These are phyloP conservation scores for Synchiropus splendidus DNA, from an alignment of 2,113 vertebrate species.

Conservation along the genomic window DNA sequence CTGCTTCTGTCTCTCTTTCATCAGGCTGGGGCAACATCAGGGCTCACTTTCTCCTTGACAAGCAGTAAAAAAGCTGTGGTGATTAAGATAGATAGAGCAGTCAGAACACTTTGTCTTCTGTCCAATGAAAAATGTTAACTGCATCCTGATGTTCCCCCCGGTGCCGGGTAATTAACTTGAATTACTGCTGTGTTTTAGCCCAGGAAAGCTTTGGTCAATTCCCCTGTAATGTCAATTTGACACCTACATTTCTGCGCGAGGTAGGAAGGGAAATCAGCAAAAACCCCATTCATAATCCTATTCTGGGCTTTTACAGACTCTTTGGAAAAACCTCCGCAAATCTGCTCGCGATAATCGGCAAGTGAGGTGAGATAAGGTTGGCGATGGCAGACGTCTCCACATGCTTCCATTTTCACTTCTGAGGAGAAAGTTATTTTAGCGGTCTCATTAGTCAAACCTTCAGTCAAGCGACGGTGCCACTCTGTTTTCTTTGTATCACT, in stretches of 20 bases:
- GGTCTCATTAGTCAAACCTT: slow-evolving; percentile 51
- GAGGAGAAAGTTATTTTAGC: slow-evolving; percentile 34
- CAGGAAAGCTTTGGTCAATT: background rate
- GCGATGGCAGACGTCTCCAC: slow-evolving; percentile 33
- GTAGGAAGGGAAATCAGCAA: too few species aligned
- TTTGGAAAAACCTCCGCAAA: too few species aligned
- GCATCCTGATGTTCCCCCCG: slow-evolving; percentile 56
- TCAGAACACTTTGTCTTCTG: slow-evolving; percentile 51
- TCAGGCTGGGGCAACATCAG: slow-evolving; percentile 38
- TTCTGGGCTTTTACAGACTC: too few species aligned
- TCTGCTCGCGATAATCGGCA: too few species aligned
- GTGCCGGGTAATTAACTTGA: too few species aligned
- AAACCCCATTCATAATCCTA: too few species aligned
- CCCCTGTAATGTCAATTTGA: too few species aligned
- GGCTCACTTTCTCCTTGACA: slow-evolving; percentile 18
- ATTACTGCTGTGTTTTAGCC: too few species aligned
- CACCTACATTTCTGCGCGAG: too few species aligned
- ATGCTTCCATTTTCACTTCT: slow-evolving; percentile 25
- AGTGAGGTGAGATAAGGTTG: slow-evolving; percentile 26
- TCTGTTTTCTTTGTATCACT: slow-evolving; percentile 53
- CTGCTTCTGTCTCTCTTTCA: slow-evolving; percentile 51
- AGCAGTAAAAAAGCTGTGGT: slow-evolving; percentile 27
- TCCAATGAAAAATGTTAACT: slow-evolving; percentile 66
- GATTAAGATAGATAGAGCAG: slow-evolving; percentile 62
- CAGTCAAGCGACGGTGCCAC: slow-evolving; percentile 21